Percentiles rank a stretch among this genome's conserved stretches.
Evolutionary conservation across 2,797 vertebrate genomes (phyloP).

Genomic region (Halcyon chelicuti): DNA sequence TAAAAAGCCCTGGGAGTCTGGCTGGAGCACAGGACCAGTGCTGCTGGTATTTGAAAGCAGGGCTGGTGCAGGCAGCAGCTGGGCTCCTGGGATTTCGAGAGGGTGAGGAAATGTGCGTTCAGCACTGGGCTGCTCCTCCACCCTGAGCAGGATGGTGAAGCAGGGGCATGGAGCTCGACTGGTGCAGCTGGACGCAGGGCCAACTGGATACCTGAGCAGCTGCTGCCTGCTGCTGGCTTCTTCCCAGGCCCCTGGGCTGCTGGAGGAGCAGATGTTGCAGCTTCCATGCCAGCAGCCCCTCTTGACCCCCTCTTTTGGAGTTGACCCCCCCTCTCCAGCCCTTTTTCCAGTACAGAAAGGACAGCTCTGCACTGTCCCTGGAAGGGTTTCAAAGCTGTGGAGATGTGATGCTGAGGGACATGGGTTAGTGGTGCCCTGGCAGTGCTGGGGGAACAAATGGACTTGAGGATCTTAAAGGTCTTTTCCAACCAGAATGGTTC

Average conservation of each 20-base stretch:
- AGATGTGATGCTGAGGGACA: not conserved
- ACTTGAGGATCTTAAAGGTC: not conserved
- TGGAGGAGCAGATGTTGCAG: not conserved
- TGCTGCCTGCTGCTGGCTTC: not conserved
- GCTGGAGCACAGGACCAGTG: not conserved
- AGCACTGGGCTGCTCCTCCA: not conserved
- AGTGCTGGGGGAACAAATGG: not conserved
- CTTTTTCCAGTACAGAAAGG: not conserved
- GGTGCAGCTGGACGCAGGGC: not conserved
- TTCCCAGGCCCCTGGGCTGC: fast-evolving
- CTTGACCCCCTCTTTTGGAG: not conserved
- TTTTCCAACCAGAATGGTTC: not conserved
- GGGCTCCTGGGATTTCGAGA: not conserved
- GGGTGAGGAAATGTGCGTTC: not conserved
- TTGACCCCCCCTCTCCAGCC: not conserved
- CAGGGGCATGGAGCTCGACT: not conserved
- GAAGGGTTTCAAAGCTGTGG: not conserved
- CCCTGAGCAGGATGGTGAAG: not conserved
- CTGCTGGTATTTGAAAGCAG: not conserved
- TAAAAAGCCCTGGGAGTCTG: not conserved
- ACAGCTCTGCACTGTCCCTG: fast-evolving
- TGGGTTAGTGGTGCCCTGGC: not conserved
- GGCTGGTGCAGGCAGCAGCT: not conserved
- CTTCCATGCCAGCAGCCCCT: not conserved
- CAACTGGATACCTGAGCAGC: not conserved